phyloP scores from a whole-genome alignment of 1,140 invertebrate genomes.

The Agraylea sexmaculata region DNA sequence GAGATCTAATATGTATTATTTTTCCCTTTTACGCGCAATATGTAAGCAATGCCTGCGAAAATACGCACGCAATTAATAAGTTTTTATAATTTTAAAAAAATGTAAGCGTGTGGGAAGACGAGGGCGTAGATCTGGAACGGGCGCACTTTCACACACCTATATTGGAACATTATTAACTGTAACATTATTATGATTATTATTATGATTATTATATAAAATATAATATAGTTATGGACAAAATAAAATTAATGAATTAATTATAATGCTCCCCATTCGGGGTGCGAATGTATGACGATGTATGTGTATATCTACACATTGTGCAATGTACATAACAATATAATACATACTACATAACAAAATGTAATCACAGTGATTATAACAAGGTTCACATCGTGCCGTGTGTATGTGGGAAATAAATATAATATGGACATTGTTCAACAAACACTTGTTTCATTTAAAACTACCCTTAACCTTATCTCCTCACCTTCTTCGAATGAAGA shows the following conservation, averaged over 20 bases:
- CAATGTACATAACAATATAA: constrained; percentile 55
- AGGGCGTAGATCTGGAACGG: too few relatives aligned
- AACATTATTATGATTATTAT: too few relatives aligned
- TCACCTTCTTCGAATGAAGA: constrained; percentile 1
- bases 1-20: too few relatives aligned
- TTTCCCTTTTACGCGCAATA: too few relatives aligned
- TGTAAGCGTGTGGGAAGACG: too few relatives aligned
- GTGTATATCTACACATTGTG: constrained; percentile 56
- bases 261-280: constrained; percentile 34
- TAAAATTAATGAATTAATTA: constrained; percentile 24
- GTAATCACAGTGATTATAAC: constrained; percentile 57
- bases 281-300: constrained; percentile 45
- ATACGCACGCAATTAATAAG: too few relatives aligned
- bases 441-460: constrained; percentile 37
- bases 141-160: constrained; percentile 42
- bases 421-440: constrained; percentile 75
- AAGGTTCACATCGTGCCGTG: constrained; percentile 77
- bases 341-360: constrained; percentile 52
- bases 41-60: too few relatives aligned
- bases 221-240: constrained; percentile 23
- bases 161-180: constrained; percentile 44
- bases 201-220: constrained; percentile 20
- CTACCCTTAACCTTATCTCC: constrained; percentile 6
- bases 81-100: too few relatives aligned
- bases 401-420: constrained; percentile 76